Percentiles rank a stretch among this genome's conserved stretches.
These are phyloP conservation scores for Ibidorhyncha struthersii DNA, from an alignment of 2,113 vertebrate genomes.

Conservation along the genomic window DNA sequence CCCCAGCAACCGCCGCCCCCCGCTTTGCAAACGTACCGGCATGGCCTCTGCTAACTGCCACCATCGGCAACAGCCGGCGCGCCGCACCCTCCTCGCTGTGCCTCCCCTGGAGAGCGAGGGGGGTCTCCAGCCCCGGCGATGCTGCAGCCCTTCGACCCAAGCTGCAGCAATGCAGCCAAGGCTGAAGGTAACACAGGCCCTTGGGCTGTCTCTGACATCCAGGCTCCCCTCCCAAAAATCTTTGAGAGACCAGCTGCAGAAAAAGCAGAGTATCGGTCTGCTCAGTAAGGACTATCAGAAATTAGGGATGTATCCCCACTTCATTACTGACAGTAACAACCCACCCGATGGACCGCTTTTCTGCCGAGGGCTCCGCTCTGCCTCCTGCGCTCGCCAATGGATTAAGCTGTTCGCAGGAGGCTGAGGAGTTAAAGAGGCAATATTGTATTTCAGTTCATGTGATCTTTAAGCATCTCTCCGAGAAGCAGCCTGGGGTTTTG, in stretches of 20 bases:
- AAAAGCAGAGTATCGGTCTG: background rate
- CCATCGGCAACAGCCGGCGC: rapidly evolving
- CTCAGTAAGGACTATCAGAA: background rate
- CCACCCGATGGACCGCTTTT: background rate
- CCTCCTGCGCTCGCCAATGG: background rate
- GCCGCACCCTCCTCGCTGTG: background rate
- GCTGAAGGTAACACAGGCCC: background rate
- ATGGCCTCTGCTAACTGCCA: background rate
- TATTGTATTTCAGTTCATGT: constrained; percentile 29
- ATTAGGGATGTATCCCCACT: background rate
- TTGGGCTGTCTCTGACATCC: background rate
- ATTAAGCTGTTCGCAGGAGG: constrained; percentile 45
- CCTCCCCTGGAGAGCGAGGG: background rate
- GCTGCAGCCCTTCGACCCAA: background rate
- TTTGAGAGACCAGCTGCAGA: background rate
- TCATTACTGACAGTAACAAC: background rate
- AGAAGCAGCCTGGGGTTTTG: background rate
- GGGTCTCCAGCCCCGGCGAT: background rate
- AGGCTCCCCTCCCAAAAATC: background rate
- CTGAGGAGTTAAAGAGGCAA: constrained; percentile 38
- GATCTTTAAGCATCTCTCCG: background rate
- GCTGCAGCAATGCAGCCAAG: constrained; percentile 18
- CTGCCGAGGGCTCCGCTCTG: background rate
- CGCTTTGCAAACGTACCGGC: rapidly evolving
- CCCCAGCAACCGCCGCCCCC: background rate